Conservation (phyloP, 2,888 invertebrate genomes). For the Ctena decussata region DNA sequence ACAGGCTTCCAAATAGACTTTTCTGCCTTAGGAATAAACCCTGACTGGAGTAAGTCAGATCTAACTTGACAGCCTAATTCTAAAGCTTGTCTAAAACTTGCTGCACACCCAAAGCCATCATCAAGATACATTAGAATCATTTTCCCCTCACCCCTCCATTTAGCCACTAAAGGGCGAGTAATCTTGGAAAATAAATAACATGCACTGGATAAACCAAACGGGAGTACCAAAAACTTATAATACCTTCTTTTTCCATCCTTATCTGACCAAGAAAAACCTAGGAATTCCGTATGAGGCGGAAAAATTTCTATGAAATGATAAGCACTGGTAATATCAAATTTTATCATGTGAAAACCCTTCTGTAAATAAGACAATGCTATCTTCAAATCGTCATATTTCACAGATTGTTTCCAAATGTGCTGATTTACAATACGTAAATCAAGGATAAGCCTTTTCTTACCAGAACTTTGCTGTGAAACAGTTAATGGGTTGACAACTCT, state of each 20-base stretch:
- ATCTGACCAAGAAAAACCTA: conserved; percentile 30
- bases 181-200: conserved; percentile 49
- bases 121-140: conserved; percentile 51
- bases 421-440: conserved; percentile 49
- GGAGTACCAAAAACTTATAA: conserved; percentile 46
- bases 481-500: not conserved
- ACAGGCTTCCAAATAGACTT: conserved; percentile 33
- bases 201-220: conserved; percentile 43
- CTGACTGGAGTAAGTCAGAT: conserved; percentile 35
- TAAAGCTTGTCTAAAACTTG: too few species aligned
- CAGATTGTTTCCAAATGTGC: conserved; percentile 39
- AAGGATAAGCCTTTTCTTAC: conserved; percentile 41
- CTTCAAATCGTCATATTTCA: conserved; percentile 47
- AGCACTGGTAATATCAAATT: conserved; percentile 28
- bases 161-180: conserved; percentile 26
- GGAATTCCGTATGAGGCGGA: conserved; percentile 16
- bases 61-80: too few species aligned
- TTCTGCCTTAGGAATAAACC: conserved; percentile 42
- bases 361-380: conserved; percentile 12
- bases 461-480: conserved; percentile 33
- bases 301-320: conserved; percentile 35
- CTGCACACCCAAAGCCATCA: conserved; percentile 46
- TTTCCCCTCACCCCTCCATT: conserved; percentile 50
- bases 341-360: conserved; percentile 12
- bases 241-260: not conserved